These are phyloP conservation scores for Drosophila neocordata DNA, from an alignment of 1,140 invertebrate genomes.

Conservation along the genomic window DNA sequence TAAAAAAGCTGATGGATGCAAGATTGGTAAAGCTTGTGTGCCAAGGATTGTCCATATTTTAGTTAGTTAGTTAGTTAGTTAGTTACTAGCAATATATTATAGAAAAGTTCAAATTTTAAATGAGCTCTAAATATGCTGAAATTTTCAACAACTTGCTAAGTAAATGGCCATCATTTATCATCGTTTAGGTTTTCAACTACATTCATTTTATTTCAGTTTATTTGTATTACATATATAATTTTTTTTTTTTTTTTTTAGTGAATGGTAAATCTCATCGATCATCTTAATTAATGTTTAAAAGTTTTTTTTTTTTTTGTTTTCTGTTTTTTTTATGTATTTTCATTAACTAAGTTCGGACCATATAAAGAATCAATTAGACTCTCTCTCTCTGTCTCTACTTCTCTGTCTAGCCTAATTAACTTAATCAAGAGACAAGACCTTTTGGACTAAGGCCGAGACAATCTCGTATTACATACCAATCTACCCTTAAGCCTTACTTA, in stretches of 20 bases:
- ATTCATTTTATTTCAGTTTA: neutral
- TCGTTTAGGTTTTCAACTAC: neutral
- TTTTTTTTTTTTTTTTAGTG: too few relatives aligned
- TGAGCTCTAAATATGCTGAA: neutral
- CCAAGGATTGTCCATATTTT: slow-evolving; percentile 2
- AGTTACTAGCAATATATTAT: neutral
- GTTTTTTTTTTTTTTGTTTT: neutral
- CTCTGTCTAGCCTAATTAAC: slow-evolving; percentile 31
- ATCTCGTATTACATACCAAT: slow-evolving; percentile 23
- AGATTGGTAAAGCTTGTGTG: slow-evolving; percentile 2
- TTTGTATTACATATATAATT: slow-evolving; percentile 27
- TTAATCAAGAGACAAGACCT: slow-evolving; percentile 39
- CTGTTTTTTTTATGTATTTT: slow-evolving; percentile 20
- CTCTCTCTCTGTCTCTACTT: too few relatives aligned
- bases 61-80: too few relatives aligned
- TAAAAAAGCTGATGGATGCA: slow-evolving; percentile 27
- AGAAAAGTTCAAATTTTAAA: too few relatives aligned
- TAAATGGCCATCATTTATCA: slow-evolving; percentile 33
- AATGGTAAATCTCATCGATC: slow-evolving; percentile 35
- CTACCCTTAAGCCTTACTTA: slow-evolving; percentile 49
- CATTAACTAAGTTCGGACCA: neutral
- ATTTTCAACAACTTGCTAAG: neutral
- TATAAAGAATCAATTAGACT: slow-evolving; percentile 30
- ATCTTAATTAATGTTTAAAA: slow-evolving; percentile 28
- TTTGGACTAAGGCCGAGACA: slow-evolving; percentile 23